Evolutionary conservation across 2,113 vertebrate genomes (phyloP), one percentile per base, ranked within the genome.

Genomic region (Plecturocebus donacophilus): DNA sequence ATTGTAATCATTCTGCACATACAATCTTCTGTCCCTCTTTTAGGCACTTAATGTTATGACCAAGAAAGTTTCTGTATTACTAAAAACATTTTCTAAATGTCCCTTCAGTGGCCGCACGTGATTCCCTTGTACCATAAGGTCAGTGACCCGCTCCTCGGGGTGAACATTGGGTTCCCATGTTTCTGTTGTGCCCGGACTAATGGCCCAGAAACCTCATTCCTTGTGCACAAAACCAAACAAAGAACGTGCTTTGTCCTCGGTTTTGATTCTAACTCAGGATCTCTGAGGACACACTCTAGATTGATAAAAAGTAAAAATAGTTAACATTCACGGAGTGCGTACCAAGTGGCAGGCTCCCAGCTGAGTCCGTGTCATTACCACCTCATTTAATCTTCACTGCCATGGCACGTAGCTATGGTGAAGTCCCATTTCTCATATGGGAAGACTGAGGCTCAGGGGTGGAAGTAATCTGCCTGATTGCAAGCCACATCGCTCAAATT

Each of bases 351-450:
- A 47, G 32, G 21, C 3, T 8, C 68, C 27, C 10, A 11, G 56
- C 77, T 25, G 17, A 76, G 35, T 27, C 54, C 70, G 27, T 2
- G 19, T 42, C 40, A 16, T 11, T 32, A 21, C 32, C 38, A 0
- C 1, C 32, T 32, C 30, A 0, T 35, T 23, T 35, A n/a, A 45
- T 79, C 58, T 10, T 58, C 20, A 3, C 11, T 32, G 8, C 54
- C 6, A n/a, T 3, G 12, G 58, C 52, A 23, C 16, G 2, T 0
- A 42, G 25, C 2, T 6, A 0, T 2, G 40, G 42, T 14, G 3
- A 71, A 32, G 49, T 38, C 56, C 38, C 83, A 2, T 10, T 49
- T 45, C 49, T 12, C 84, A 14, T 30, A 32, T 10, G 68, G 52
- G 58, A 52, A 68, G 47, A 23, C 58, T 1, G 68, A 49, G 68